Percentiles rank a stretch among this genome's conserved stretches.
Evolutionary conservation across 2,797 vertebrate species (phyloP).

Genomic region (Chlorospingus flavigularis): DNA sequence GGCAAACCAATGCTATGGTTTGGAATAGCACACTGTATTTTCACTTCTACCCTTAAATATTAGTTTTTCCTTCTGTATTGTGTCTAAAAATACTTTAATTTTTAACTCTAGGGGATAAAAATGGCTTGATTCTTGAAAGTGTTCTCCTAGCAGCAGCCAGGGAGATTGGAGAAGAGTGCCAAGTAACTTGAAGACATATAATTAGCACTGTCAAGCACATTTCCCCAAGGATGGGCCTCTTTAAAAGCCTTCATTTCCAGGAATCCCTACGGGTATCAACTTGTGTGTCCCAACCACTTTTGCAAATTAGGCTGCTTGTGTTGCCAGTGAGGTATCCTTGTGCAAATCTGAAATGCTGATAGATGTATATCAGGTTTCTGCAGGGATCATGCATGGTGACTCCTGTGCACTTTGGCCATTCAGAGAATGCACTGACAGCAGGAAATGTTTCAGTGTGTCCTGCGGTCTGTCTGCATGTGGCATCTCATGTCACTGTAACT

Average conservation of each 20-base stretch:
- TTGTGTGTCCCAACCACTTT: neutral
- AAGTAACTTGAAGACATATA: neutral
- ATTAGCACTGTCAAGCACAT: neutral
- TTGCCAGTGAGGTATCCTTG: neutral
- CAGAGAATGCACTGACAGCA: neutral
- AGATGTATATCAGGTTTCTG: neutral
- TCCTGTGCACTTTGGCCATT: neutral
- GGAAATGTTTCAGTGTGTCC: neutral
- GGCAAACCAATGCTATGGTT: neutral
- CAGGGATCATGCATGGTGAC: neutral
- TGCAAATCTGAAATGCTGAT: neutral
- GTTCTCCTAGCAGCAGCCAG: neutral
- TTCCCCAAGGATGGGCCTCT: neutral
- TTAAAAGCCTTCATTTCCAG: neutral
- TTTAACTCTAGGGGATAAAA: neutral
- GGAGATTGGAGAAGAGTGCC: neutral
- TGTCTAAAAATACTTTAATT: neutral
- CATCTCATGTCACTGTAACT: neutral
- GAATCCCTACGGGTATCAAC: neutral
- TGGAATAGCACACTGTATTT: neutral
- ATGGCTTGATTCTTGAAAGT: neutral
- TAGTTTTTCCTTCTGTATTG: neutral
- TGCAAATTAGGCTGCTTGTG: neutral
- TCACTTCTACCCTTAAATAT: neutral
- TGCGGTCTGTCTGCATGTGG: accelerated